phyloP scores from a whole-genome alignment of 2,797 vertebrate genomes.

The Mionectes olivaceus region DNA sequence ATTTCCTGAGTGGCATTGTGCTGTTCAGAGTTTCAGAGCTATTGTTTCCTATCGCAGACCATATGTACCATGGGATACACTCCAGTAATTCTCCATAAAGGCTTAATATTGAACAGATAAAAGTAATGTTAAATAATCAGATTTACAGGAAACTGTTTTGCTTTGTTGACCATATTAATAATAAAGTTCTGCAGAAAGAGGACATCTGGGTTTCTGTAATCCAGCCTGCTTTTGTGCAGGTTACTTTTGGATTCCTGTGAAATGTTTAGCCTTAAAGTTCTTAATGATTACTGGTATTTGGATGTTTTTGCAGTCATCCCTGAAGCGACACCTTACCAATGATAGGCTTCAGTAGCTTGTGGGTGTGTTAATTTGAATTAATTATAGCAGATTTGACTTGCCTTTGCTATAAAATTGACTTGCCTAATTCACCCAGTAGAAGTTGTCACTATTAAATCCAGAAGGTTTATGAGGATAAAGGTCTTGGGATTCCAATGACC shows the following conservation, averaged over 20 bases:
- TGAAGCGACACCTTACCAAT: background rate
- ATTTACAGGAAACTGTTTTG: background rate
- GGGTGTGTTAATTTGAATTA: slow-evolving; percentile 52
- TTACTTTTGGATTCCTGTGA: background rate
- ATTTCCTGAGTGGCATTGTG: background rate
- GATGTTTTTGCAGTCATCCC: slow-evolving; percentile 1
- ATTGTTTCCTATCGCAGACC: background rate
- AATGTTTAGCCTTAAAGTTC: background rate
- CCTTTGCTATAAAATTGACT: slow-evolving; percentile 26
- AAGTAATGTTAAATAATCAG: background rate
- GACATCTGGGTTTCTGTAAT: background rate
- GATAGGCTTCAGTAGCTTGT: background rate
- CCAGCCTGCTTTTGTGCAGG: background rate
- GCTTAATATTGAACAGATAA: background rate
- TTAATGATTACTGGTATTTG: background rate
- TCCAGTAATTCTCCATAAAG: background rate
- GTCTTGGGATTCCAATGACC: background rate
- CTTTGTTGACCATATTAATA: background rate
- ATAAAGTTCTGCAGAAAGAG: background rate
- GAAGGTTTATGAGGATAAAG: slow-evolving; percentile 19
- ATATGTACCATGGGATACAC: background rate
- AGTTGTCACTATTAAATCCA: background rate
- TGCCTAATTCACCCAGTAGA: background rate
- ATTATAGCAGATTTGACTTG: slow-evolving; percentile 46
- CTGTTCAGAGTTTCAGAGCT: background rate